Evolutionary conservation across 2,113 vertebrate species (phyloP).

Genomic region (Pachyramphus minor): DNA sequence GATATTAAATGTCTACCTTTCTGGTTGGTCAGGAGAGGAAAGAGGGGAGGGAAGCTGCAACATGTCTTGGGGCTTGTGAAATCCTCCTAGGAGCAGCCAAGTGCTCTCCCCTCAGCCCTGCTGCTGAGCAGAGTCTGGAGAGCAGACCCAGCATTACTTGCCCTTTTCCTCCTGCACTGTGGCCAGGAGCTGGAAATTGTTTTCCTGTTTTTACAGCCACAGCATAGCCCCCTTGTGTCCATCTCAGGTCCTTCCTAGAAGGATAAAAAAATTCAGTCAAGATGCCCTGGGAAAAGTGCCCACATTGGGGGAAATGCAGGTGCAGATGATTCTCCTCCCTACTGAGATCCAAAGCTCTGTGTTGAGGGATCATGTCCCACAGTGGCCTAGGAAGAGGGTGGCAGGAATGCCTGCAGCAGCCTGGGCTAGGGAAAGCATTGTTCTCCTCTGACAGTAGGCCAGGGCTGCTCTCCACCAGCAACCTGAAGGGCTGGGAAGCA

Average conservation of each 20-base stretch:
- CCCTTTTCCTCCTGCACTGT: background rate
- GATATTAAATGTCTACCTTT: background rate
- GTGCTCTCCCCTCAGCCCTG: background rate
- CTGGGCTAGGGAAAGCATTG: background rate
- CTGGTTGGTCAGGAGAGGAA: background rate
- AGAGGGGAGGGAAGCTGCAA: background rate
- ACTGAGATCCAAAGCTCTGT: background rate
- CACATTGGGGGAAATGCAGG: background rate
- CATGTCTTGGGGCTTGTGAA: background rate
- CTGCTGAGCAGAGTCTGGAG: background rate
- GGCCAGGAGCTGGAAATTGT: background rate
- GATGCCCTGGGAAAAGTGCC: background rate
- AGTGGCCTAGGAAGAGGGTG: rapidly evolving
- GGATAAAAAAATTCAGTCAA: background rate
- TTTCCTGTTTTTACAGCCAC: background rate
- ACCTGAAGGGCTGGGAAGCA: background rate
- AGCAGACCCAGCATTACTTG: rapidly evolving
- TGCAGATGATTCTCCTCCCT: background rate
- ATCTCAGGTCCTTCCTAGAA: background rate
- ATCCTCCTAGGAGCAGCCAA: background rate
- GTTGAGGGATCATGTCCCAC: background rate
- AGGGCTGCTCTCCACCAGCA: background rate
- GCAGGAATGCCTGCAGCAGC: background rate
- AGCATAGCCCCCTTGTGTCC: background rate
- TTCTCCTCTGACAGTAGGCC: background rate